phyloP scores from a whole-genome alignment of 2,797 vertebrate species.

The Neopelma chrysocephalum region DNA sequence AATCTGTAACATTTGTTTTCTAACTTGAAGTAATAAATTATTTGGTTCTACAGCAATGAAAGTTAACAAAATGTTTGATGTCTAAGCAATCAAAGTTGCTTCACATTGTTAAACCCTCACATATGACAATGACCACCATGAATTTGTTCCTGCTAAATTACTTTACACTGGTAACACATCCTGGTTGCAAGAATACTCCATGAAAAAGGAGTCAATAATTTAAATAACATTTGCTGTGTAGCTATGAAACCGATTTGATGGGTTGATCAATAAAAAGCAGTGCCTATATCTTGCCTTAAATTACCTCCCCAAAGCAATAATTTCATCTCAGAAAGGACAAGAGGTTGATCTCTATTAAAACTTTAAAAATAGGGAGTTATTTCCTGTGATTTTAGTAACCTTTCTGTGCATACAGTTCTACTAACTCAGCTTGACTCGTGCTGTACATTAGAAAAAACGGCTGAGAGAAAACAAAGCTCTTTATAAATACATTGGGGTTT shows the following conservation, averaged over 20 bases:
- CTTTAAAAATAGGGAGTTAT: neutral
- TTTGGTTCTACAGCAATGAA: neutral
- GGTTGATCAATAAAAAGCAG: neutral
- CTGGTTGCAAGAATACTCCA: neutral
- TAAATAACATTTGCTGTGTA: neutral
- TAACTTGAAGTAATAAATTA: neutral
- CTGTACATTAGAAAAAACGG: neutral
- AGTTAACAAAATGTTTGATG: neutral
- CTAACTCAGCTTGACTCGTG: neutral
- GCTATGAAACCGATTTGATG: neutral
- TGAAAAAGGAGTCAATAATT: neutral
- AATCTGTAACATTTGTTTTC: neutral
- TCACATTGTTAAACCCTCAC: neutral
- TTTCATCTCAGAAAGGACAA: neutral
- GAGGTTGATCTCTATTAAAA: neutral
- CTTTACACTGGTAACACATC: neutral
- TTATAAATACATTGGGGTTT: neutral
- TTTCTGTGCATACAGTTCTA: neutral
- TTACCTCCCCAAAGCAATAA: neutral
- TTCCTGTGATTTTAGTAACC: neutral
- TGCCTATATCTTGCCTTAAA: neutral
- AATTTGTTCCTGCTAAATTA: neutral
- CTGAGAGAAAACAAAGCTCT: slow-evolving; percentile 7
- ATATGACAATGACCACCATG: neutral
- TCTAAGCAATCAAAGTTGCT: neutral